phyloP scores from a whole-genome alignment of 2,797 vertebrate genomes.

The Lutjanus campechanus region DNA sequence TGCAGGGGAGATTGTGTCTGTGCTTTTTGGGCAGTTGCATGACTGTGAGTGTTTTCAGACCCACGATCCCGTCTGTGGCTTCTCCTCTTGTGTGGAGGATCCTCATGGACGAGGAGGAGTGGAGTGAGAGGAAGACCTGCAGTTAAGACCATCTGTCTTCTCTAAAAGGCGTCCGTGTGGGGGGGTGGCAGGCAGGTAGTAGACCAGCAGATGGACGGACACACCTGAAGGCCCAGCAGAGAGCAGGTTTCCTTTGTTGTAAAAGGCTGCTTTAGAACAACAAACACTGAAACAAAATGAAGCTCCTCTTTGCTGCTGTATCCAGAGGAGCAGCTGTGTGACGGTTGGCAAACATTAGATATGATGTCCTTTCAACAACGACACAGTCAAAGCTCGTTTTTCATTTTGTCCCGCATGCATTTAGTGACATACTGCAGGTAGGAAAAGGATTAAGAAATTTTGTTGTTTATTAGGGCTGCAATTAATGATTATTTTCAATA shows the following conservation, averaged over 20 bases:
- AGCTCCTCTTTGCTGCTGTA: background rate
- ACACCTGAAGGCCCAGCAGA: background rate
- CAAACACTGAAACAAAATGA: slow-evolving; percentile 4
- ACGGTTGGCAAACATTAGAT: slow-evolving; percentile 13
- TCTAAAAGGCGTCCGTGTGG: slow-evolving; percentile 38
- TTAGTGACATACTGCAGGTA: background rate
- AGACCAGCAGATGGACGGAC: slow-evolving; percentile 36
- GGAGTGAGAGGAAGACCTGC: slow-evolving; percentile 67
- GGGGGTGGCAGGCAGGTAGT: slow-evolving; percentile 35
- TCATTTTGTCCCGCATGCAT: background rate
- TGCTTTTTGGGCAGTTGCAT: slow-evolving; percentile 21
- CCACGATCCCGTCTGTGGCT: background rate
- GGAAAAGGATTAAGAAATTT: slow-evolving; percentile 7
- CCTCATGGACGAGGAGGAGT: slow-evolving; percentile 45
- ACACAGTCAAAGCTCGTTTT: background rate
- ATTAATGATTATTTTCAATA: no score
- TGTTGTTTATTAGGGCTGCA: background rate
- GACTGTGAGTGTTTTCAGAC: slow-evolving; percentile 7
- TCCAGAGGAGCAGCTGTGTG: slow-evolving; percentile 17
- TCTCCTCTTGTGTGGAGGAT: slow-evolving; percentile 49
- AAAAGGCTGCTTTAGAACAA: background rate
- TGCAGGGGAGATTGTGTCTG: background rate
- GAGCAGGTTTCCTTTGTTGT: slow-evolving; percentile 27
- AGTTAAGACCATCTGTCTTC: slow-evolving; percentile 78
- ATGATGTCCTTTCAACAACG: background rate